Conservation (phyloP, 2,113 vertebrate genomes). For the Hystrix brachyura region DNA sequence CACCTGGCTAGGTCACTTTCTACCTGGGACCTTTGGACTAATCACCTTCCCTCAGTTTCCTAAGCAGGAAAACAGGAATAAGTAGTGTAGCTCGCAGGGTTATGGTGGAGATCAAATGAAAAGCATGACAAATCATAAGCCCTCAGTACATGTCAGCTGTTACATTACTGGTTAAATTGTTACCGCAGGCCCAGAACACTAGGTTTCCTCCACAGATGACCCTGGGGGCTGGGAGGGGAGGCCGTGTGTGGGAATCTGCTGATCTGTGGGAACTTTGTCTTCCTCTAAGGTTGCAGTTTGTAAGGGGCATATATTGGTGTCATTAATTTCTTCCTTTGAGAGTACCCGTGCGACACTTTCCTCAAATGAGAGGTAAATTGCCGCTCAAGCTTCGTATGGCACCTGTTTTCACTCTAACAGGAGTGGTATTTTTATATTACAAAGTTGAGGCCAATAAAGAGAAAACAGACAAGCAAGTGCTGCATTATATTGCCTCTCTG, state of each 20-base stretch:
- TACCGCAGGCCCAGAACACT: too few species aligned
- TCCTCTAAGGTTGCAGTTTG: not conserved
- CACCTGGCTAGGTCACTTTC: not conserved
- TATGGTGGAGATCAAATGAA: not conserved
- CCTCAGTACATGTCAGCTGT: not conserved
- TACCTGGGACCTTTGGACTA: not conserved
- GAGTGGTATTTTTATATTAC: conserved; percentile 43
- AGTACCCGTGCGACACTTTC: conserved; percentile 32
- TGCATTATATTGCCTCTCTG: not conserved
- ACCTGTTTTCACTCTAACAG: conserved; percentile 43
- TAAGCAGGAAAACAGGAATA: conserved; percentile 40
- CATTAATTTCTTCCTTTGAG: conserved; percentile 42
- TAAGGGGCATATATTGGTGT: not conserved
- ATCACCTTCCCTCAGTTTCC: conserved; percentile 2
- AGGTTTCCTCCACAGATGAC: not conserved
- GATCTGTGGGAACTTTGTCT: not conserved
- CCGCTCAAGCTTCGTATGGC: not conserved
- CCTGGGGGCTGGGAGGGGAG: not conserved
- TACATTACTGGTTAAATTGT: not conserved
- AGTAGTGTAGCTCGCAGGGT: not conserved
- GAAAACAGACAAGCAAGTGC: conserved; percentile 7
- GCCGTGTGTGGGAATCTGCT: not conserved
- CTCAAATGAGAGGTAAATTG: conserved; percentile 42
- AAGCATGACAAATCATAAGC: not conserved
- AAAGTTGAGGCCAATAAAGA: conserved; percentile 46